Base-by-base conservation (phyloP, 2,797 vertebrate genomes). In the Diplodus puntazzo region DNA sequence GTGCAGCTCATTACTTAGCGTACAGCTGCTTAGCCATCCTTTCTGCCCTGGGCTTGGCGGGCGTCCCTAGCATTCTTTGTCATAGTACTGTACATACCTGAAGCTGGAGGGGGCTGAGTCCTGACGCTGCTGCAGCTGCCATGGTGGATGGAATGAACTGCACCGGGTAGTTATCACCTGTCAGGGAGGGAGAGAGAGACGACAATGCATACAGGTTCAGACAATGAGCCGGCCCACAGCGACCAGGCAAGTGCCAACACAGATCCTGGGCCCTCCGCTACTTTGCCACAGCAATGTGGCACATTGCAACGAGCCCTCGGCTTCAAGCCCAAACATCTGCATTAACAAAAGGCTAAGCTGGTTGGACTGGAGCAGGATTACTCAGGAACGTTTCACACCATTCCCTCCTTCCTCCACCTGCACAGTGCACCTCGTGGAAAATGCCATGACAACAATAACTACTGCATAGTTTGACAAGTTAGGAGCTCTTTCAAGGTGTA, bases 71-170 rank as follows among this genome's bases (percentile, higher is more conserved):
- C 92, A 96, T 96, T 97, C 96, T 96, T 96, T 95, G 95, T 96
- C 95, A 92, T 95, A 94, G 96, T 94, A 97, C 96, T 96, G 95
- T 96, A 97, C 98, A 96, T 98, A 95, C 98, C 98, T 99, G 98
- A 90, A 99, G 98, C 96, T 99, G 98, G 94, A 99, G 97, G 94
- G 98, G 98, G 97, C 98, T 99, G 97, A 99, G 97, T 96, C 98
- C 98, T 95, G 98, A 99, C 93, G 98, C 98, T 93, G 98, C 98
- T 93, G 98, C 98, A 96, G 98, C 98, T 97, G 98, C 98, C 98
- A 99, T 99, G 96, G 98, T 98, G 93, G 98, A 99, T 92, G 98
- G 98, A 98, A 99, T 99, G 97, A 99, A 99, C 98, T 99, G 98
- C 97, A 99, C 97, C 13, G 98, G 98, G 96, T 99, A 99, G 98